These are phyloP conservation scores for Protomyctophum bolini DNA, from an alignment of 2,113 vertebrate species.

Conservation along the genomic window DNA sequence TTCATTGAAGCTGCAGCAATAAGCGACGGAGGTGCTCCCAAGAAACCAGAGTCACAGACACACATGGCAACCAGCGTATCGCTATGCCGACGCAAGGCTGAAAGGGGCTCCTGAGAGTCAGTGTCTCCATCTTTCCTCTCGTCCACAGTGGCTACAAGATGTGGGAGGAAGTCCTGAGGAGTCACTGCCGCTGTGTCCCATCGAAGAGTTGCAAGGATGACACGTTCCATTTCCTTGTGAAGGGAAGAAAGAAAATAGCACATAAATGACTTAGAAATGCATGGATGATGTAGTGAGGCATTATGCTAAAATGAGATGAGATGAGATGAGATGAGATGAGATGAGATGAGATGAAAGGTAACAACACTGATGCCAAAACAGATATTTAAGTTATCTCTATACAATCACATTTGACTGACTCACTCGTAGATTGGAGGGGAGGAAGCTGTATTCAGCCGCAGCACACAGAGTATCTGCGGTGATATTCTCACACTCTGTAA, in stretches of 20 bases:
- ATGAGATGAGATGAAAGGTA: too few species aligned
- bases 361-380: too few species aligned
- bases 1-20: conserved; percentile 78
- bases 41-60: conserved; percentile 76
- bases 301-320: too few species aligned
- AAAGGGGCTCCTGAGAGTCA: conserved; percentile 35
- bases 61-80: conserved; percentile 83
- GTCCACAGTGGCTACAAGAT: conserved; percentile 68
- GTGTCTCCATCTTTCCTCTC: conserved; percentile 30
- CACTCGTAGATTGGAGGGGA: conserved; percentile 71
- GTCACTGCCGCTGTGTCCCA: conserved; percentile 83
- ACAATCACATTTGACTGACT: conserved; percentile 27
- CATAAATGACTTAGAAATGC: background rate
- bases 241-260: background rate
- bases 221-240: conserved; percentile 80
- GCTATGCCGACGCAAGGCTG: conserved; percentile 75
- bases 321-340: too few species aligned
- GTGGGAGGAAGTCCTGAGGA: conserved; percentile 82
- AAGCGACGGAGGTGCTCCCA: conserved; percentile 78
- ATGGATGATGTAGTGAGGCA: too few species aligned
- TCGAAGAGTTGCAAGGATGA: conserved; percentile 77
- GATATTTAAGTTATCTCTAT: too few species aligned
- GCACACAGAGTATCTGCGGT: conserved; percentile 72
- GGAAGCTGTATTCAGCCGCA: conserved; percentile 75
- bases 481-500: conserved; percentile 74